Evolutionary conservation across 1,140 invertebrate genomes (phyloP).

Genomic region (Apocrypta bakeri): DNA sequence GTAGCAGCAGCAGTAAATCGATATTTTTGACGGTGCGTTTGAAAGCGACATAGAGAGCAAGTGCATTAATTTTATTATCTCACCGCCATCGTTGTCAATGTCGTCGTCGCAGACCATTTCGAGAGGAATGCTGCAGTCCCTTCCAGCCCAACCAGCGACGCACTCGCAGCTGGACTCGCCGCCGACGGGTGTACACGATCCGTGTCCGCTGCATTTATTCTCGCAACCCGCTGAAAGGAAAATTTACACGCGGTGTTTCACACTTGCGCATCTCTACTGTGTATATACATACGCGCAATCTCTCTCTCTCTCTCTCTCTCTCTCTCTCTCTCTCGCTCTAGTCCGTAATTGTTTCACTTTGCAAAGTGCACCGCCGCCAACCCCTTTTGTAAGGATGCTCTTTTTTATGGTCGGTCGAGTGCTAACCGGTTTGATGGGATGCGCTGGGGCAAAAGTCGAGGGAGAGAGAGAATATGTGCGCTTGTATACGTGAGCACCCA

Average conservation of each 20-base stretch:
- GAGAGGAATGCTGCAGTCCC: slow-evolving; percentile 90
- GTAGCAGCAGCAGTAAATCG: not conserved
- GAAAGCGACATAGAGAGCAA: slow-evolving; percentile 17
- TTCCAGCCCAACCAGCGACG: slow-evolving; percentile 92
- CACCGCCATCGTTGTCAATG: slow-evolving; percentile 97
- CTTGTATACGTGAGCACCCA: not conserved
- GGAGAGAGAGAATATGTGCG: not conserved
- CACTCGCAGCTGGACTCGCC: slow-evolving; percentile 95
- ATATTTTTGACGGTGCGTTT: not conserved
- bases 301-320: not conserved
- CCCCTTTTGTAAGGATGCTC: slow-evolving; percentile 10
- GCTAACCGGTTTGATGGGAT: not conserved
- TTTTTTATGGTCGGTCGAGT: slow-evolving; percentile 7
- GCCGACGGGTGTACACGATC: slow-evolving; percentile 89
- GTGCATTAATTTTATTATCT: slow-evolving; percentile 49
- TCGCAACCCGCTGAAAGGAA: slow-evolving; percentile 91
- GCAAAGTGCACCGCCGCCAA: slow-evolving; percentile 14
- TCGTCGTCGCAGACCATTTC: slow-evolving; percentile 96
- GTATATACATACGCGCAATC: too few species aligned
- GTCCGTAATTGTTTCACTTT: slow-evolving; percentile 25
- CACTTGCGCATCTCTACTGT: slow-evolving; percentile 7
- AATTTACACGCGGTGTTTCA: slow-evolving; percentile 40
- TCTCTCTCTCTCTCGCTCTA: not conserved
- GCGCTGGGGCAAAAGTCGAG: not conserved
- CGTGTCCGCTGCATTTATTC: slow-evolving; percentile 92